Base-by-base conservation (phyloP, 2,113 vertebrate genomes). In the Callionymus lyra region DNA sequence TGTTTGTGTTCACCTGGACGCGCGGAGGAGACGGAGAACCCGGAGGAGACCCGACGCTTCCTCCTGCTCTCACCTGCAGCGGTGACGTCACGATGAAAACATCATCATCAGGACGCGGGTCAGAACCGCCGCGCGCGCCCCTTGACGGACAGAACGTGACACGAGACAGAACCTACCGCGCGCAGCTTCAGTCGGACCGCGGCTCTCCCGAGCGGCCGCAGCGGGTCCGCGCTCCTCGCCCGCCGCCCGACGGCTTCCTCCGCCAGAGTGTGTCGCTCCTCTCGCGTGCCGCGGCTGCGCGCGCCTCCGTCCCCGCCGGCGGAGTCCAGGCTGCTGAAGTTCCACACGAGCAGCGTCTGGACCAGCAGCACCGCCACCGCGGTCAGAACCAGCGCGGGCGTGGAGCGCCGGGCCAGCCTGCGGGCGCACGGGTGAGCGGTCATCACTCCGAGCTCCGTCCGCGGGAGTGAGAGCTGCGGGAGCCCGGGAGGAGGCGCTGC, bases 341-440 rank as follows among this genome's bases (percentile, higher is more conserved):
- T 96, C 93, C 93, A 97, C 65, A 92, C 90, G 60, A 94, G 79
- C 59, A 95, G 91, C 34, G 92, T 94, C 87, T 97, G 93, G 67
- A 95, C 68, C 56, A 97, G 87, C 82, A 97, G 85, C 45, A 93
- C 86, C 13, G 84, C 87, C 69, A 93, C 84, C 33, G 89, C 92
- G 34, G 86, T 87, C 38, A 91, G 77, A 52, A 94, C 81, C 53
- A 92, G 81, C 50, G 87, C 91, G 48, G 90, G 90, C 64, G 76
- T 82, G 70, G 88, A 92, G 72, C 90, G 90, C 63, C 91, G 87
- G 67, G 88, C 87, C 87, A 90, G 84, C 77, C 87, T 89, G 68
- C 90, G 91, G 76, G 82, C 86, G 65, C 92, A 92, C 77, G 83
- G 82, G 77, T 68, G 76, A 67, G 82, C 69, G 71, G 81, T 85